Evolutionary conservation across 2,888 invertebrate species (phyloP).

Genomic region (Anoplius nigerrimus): DNA sequence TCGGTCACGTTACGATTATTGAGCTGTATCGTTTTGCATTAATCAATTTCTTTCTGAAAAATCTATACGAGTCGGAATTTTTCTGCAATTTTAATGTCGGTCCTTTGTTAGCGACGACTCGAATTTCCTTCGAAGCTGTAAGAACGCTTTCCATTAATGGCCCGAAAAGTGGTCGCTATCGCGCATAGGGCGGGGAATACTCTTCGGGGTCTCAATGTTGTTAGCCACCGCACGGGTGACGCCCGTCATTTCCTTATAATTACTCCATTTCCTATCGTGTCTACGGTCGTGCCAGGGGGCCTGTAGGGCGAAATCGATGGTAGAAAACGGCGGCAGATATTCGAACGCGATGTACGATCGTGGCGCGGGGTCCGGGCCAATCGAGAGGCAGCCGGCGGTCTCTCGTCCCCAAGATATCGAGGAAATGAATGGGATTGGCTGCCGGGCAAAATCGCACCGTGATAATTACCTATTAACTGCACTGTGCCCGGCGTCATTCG

Average conservation of each 20-base stretch:
- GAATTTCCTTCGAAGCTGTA: too few relatives aligned
- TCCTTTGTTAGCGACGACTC: too few relatives aligned
- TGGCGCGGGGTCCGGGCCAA: constrained; percentile 37
- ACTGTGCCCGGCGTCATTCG: constrained; percentile 51
- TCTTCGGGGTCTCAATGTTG: constrained; percentile 54
- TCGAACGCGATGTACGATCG: constrained; percentile 55
- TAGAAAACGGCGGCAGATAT: constrained; percentile 63
- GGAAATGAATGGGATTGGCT: constrained; percentile 72
- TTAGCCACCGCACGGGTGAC: constrained; percentile 68
- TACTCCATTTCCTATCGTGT: constrained; percentile 70
- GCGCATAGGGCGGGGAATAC: constrained; percentile 31
- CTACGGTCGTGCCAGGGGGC: constrained; percentile 50
- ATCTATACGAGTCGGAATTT: too few relatives aligned
- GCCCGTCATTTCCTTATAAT: constrained; percentile 74
- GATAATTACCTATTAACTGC: constrained; percentile 72
- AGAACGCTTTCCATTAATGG: too few relatives aligned
- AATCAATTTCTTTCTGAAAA: too few relatives aligned
- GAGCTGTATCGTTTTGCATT: too few relatives aligned
- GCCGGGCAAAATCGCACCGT: constrained; percentile 64
- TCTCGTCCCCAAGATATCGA: constrained; percentile 70
- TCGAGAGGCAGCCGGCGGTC: constrained; percentile 29
- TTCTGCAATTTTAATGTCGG: too few relatives aligned
- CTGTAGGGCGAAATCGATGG: constrained; percentile 64
- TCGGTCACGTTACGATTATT: too few relatives aligned
- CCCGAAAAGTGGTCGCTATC: neutral